Base-by-base conservation (phyloP, 2,888 invertebrate genomes). In the Amblyjoppa fuscipennis region DNA sequence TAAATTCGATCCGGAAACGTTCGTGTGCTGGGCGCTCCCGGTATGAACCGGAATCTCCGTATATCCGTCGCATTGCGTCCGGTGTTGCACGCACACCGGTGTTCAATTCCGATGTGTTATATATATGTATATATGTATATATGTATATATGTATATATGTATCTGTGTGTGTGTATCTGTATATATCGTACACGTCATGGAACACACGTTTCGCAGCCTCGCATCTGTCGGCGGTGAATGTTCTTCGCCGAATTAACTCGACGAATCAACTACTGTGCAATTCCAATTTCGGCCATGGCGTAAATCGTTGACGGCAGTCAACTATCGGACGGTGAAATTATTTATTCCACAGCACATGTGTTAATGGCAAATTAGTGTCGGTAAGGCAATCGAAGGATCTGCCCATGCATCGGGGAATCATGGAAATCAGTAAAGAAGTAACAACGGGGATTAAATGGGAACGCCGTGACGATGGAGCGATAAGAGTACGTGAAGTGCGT, bases 1-100 rank as follows among this genome's bases (percentile, higher is more conserved):
- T 78, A 70, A 83, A 83, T 85, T 85, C 85, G 76, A 64, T 83
- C 45, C 80, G 83, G 85, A 83, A 85, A 85, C 69, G 79, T 51
- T 85, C 68, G 56, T 49, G 59, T 73, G 53, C 59, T 51, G 28
- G 41, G 11, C 31, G 25, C 59, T 28, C 38, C 38, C 61, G 53
- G 66, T 25, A n/a, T 13, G 25, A 16, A 66, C 9, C 73, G 34
- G 56, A n/a, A 76, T 34, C 53, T 51, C 38, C 16, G 49, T 64
- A 34, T 45, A 49, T 59, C 61, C 64, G n/a, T 45, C 45, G 38
- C 51, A 3, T 76, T 51, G 20, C 66, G 53, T 66, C 76, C 76
- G 64, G 76, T 16, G 20, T 76, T 76, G 53, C 51, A 76, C 76
- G 61, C 64, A 20, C 76, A 66, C 34, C 61, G 61, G 16, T 16